phyloP scores from a whole-genome alignment of 2,113 vertebrate genomes.

The Lepidiolamprologus cunningtoni region DNA sequence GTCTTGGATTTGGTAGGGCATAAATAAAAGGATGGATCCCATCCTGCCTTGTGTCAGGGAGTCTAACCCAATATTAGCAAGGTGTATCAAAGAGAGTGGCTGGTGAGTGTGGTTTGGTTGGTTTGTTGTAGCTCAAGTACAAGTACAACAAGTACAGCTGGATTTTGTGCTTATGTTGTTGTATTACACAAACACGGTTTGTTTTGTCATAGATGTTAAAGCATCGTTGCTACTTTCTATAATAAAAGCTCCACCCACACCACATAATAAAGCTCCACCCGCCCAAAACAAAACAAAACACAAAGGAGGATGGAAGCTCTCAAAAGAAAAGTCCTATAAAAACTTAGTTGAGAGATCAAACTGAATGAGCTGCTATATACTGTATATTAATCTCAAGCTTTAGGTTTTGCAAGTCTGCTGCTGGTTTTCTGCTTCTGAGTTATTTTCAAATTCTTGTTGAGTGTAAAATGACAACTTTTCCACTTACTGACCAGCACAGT shows the following conservation, averaged over 20 bases:
- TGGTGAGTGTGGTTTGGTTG: neutral
- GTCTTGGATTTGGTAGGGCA: neutral
- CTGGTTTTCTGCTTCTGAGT: neutral
- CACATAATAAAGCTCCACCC: neutral
- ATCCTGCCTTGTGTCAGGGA: neutral
- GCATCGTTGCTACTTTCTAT: neutral
- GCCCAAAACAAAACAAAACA: rapidly evolving
- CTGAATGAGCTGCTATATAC: neutral
- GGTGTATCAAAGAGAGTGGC: neutral
- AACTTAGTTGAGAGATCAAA: neutral
- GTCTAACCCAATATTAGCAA: neutral
- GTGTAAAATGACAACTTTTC: neutral
- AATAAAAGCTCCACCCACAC: neutral
- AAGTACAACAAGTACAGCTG: neutral
- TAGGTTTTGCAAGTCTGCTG: neutral
- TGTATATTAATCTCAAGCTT: neutral
- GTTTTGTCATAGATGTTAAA: neutral
- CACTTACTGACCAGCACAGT: neutral
- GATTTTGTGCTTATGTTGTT: neutral
- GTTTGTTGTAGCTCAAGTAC: neutral
- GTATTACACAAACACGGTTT: neutral
- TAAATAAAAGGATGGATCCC: neutral
- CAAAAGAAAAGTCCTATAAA: neutral
- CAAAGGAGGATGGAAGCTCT: neutral
- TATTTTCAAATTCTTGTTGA: neutral